Evolutionary conservation across 2,113 vertebrate species (phyloP).

Genomic region (Bagarius yarrelli): DNA sequence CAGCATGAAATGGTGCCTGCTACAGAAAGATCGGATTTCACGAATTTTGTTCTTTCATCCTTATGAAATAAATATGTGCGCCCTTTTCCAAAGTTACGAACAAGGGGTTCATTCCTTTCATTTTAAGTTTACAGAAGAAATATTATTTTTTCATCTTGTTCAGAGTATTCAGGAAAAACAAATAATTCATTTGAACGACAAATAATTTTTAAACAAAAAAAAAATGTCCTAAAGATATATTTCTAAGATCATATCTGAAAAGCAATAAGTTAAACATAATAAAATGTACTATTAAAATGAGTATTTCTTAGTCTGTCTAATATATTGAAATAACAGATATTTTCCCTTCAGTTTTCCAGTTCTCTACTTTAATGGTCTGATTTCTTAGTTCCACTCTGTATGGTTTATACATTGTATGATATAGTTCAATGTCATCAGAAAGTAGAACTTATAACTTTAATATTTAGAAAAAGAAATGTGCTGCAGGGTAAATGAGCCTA

Average conservation of each 20-base stretch:
- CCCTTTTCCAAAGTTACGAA: constrained; percentile 55
- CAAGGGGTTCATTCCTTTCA: constrained; percentile 35
- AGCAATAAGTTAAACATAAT: constrained; percentile 10
- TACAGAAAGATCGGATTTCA: constrained; percentile 75
- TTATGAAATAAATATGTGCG: constrained; percentile 77
- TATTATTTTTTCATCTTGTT: constrained; percentile 22
- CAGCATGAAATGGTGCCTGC: constrained; percentile 70
- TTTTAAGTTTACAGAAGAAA: constrained; percentile 37
- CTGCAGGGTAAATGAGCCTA: constrained; percentile 24
- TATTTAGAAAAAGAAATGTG: constrained; percentile 17
- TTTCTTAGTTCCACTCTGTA: constrained; percentile 1
- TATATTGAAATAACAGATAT: constrained; percentile 12
- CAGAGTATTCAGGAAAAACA: constrained; percentile 1
- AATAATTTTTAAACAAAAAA: neutral
- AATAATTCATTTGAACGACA: neutral
- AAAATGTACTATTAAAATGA: constrained; percentile 7
- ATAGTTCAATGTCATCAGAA: neutral
- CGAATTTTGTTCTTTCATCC: constrained; percentile 72
- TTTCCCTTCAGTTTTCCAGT: neutral
- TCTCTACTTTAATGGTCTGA: constrained; percentile 2
- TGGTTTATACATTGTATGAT: neutral
- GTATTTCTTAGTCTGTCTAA: neutral
- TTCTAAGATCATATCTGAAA: neutral
- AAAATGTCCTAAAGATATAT: neutral
- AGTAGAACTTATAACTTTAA: neutral